Evolutionary conservation across 2,113 vertebrate genomes (phyloP), one percentile per base, ranked within the genome.

Genomic region (Origma solitaria): DNA sequence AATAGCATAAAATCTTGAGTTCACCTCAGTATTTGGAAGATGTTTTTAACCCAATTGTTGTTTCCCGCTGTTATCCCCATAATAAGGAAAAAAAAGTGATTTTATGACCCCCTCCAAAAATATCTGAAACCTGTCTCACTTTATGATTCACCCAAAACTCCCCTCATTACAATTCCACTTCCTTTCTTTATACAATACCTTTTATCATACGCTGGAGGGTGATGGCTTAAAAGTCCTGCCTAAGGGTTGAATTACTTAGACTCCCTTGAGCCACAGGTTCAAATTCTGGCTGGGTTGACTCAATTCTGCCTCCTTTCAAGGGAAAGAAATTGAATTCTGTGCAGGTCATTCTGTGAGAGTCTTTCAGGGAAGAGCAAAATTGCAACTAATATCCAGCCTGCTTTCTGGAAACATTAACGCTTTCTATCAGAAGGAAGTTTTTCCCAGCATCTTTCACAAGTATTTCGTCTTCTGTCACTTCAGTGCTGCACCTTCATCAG

Each of bases 181-280:
- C 82, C 84, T 89, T 95, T 89, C 78, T 95, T 91, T 85, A 90
- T 57, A 76, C 47, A 85, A 77, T 50, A 95, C 33, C 42, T 96
- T 97, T 96, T 95, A 92, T 94, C 82, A 58, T 85, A 73, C 0
- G 24, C 94, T 95, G 75, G 87, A 96, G 91, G 94, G 70, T 85
- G 91, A 95, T 82, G 75, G 66, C 78, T 96, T 97, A 92, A 97
- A 97, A 96, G 91, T 77, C 16, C 0, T 69, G 95, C 95, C 96
- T 97, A 94, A 95, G 95, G 94, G 95, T 95, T 97, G 96, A 95
- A 95, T 95, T 95, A 72, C 78, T 96, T 96, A 92, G 66, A 87
- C 54, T 96, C 95, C 95, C 95, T 91, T 94, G 95, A 94, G 95
- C 57, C 89, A 91, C n/a, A 84, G 49, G 93, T 91, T 95, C 91